These are phyloP conservation scores for Lydus trimaculatus DNA, from an alignment of 2,888 invertebrate species.

Conservation along the genomic window DNA sequence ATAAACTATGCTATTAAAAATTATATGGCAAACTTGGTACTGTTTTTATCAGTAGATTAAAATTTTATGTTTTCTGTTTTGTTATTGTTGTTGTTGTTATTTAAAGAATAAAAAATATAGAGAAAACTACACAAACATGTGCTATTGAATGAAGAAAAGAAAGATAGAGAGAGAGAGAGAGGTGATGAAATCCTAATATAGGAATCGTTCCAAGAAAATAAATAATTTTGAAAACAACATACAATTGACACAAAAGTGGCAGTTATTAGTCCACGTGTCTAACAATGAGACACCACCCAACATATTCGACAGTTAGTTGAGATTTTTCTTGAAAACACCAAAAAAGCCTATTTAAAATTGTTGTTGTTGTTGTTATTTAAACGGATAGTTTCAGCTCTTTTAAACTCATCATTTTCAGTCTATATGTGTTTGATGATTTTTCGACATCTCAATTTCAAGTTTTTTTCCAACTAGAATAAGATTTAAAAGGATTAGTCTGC, in stretches of 20 bases:
- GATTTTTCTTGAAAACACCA: background rate
- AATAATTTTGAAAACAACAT: background rate
- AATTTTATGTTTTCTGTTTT: background rate
- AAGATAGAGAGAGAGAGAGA: too few relatives aligned
- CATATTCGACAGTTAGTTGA: background rate
- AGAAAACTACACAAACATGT: background rate
- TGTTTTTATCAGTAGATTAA: slow-evolving; percentile 7
- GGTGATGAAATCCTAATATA: background rate
- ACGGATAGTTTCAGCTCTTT: background rate
- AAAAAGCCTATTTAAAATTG: background rate
- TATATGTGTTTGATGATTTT: background rate
- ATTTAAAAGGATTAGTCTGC: background rate
- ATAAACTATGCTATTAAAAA: slow-evolving; percentile 1
- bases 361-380: background rate
- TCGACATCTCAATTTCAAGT: background rate
- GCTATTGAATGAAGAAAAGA: too few relatives aligned
- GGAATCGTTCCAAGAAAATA: background rate
- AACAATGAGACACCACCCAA: too few relatives aligned
- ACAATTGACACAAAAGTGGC: background rate
- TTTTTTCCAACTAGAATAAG: background rate
- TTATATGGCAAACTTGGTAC: slow-evolving; percentile 3
- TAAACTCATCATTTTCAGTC: background rate
- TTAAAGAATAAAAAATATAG: background rate
- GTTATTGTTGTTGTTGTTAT: background rate
- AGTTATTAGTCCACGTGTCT: slow-evolving; percentile 5